Base-by-base conservation (phyloP, 1,140 invertebrate species). In the Bacillus rossius region DNA sequence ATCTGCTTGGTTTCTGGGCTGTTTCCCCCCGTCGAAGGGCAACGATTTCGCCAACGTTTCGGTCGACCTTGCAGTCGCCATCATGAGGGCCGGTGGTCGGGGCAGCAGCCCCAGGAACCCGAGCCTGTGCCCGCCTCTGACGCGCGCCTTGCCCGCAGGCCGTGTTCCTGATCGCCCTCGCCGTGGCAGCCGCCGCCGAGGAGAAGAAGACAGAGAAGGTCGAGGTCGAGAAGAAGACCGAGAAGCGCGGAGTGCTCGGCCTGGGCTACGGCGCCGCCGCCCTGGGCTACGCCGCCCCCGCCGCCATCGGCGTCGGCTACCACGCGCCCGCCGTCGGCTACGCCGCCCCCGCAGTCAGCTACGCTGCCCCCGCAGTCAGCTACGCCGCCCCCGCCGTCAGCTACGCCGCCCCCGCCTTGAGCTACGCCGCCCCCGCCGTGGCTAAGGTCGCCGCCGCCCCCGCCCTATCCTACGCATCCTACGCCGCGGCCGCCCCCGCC, bases 241-340 rank as follows among this genome's bases (percentile, higher is more conserved):
- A 59, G 8, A 59, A 59, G 41, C 38, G 57, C 3, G 57, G 57
- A 3, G 20, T 52, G 20, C 19, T 42, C 5, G 57, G 57, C 22
- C 41, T 59, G 42, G 57, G 57, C 23, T 59, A 64, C 34, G 65
- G 66, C 47, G 67, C 63, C 40, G 19, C 52, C 51, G 55, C 22
- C 42, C 29, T 17, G n/a, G 41, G 20, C 25, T 22, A n/a, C 16
- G 25, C 14, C 45, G 23, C 38, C n/a, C n/a, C 29, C 25, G 52
- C 34, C 56, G 48, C 59, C 7, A 34, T 55, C 26, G 45, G 37
- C 3, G 4, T 49, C 22, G 20, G 25, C 22, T 56, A 60, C 42
- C 45, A 54, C 47, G 7, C 51, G 20, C 23, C 41, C 22, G 55
- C 55, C 55, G 13, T 48, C 10, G 8, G 50, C 25, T 52, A 52